These are phyloP conservation scores for Ornithoptera priamus DNA, from an alignment of 2,888 invertebrate genomes.

Conservation along the genomic window DNA sequence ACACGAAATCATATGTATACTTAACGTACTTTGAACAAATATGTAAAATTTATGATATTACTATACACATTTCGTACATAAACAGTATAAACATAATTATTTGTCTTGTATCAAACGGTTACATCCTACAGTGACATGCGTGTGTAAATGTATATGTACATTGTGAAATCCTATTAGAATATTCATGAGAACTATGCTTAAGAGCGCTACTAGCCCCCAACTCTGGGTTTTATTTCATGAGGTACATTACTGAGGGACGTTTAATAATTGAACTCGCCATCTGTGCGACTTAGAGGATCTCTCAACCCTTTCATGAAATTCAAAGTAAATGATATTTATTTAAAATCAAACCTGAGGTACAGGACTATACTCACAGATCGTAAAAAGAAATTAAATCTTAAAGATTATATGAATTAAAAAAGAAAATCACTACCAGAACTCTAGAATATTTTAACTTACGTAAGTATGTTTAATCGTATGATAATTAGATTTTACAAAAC, in stretches of 20 bases:
- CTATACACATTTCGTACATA: too few relatives aligned
- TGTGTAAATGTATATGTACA: constrained; percentile 2
- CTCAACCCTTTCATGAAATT: constrained; percentile 8
- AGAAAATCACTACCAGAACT: too few relatives aligned
- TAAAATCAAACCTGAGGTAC: neutral
- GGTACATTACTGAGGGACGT: constrained; percentile 33
- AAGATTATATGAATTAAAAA: too few relatives aligned
- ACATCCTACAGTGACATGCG: neutral
- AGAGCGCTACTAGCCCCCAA: constrained; percentile 30
- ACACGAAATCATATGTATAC: too few relatives aligned
- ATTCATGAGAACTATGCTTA: constrained; percentile 36
- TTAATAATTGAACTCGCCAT: constrained; percentile 35
- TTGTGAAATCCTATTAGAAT: constrained; percentile 28
- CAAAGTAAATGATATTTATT: constrained; percentile 9
- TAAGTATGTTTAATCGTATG: too few relatives aligned
- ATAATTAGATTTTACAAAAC: too few relatives aligned
- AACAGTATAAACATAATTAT: too few relatives aligned
- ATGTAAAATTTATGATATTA: too few relatives aligned
- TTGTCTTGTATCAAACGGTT: neutral
- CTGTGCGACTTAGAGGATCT: constrained; percentile 10
- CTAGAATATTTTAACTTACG: too few relatives aligned
- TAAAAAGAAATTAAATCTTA: neutral
- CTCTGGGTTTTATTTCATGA: constrained; percentile 34
- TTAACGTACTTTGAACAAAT: too few relatives aligned
- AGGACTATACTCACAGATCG: neutral